These are phyloP conservation scores for Oikopleura dioica DNA, from an alignment of 23 tunicate species.

Conservation along the genomic window DNA sequence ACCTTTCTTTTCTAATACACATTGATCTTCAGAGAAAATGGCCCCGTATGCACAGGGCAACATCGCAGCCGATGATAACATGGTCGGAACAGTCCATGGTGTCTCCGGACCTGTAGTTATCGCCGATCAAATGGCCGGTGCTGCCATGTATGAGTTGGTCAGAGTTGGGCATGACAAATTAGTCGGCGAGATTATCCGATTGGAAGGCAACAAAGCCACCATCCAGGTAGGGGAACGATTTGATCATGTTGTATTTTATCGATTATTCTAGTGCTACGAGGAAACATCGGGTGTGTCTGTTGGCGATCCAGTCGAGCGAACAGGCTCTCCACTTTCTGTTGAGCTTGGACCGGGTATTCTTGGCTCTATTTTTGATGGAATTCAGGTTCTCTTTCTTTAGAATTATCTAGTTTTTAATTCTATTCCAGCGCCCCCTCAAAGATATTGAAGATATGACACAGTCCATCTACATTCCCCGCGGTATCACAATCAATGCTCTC, in stretches of 20 bases:
- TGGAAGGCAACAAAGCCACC: constrained; percentile 95
- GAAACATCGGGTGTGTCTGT: constrained; percentile 87
- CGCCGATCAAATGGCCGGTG: constrained; percentile 87
- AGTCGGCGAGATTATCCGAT: constrained; percentile 87
- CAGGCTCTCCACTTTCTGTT: constrained; percentile 84
- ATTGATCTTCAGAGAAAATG: not conserved
- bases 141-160: constrained; percentile 98
- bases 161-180: constrained; percentile 90
- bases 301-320: constrained; percentile 86
- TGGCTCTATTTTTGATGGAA: constrained; percentile 19
- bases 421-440: constrained; percentile 51
- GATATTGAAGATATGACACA: constrained; percentile 48
- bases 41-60: not conserved
- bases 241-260: no score
- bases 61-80: constrained; percentile 20
- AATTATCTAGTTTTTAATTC: not conserved
- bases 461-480: constrained; percentile 92
- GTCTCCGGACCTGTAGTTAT: constrained; percentile 96
- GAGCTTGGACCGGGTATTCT: constrained; percentile 95
- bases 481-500: constrained; percentile 51
- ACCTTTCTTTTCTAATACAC: no score
- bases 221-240: constrained; percentile 95
- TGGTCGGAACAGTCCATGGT: constrained; percentile 85
- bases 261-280: not conserved
- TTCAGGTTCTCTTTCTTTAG: not conserved